These are phyloP conservation scores for Pandemis cinnamomeana DNA, from an alignment of 2,888 invertebrate species.

Conservation along the genomic window DNA sequence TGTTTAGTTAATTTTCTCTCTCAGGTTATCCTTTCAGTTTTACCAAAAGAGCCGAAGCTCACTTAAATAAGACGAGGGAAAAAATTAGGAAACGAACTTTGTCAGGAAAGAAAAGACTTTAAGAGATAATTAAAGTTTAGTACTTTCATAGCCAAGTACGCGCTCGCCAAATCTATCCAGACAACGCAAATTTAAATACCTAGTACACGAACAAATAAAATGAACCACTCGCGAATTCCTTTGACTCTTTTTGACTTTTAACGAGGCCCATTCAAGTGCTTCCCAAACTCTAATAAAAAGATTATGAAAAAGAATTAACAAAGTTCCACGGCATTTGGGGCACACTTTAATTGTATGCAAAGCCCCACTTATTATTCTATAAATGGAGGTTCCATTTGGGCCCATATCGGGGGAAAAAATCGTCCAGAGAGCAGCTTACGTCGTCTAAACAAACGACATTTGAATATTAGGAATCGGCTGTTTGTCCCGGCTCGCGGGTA, in stretches of 20 bases:
- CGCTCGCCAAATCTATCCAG: background rate
- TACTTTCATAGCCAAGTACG: background rate
- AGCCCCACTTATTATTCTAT: conserved; percentile 72
- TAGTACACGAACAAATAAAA: conserved; percentile 72
- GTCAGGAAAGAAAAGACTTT: too few species aligned
- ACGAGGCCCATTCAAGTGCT: conserved; percentile 73
- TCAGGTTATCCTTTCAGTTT: too few species aligned
- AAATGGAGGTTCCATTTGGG: conserved; percentile 59
- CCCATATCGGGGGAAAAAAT: conserved; percentile 51
- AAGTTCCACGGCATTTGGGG: conserved; percentile 53
- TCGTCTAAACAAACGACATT: conserved; percentile 56
- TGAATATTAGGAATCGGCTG: conserved; percentile 54
- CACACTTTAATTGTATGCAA: conserved; percentile 68
- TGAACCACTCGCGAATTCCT: conserved; percentile 64
- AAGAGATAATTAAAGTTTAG: too few species aligned
- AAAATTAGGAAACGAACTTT: too few species aligned
- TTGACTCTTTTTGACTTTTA: conserved; percentile 74
- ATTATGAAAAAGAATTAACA: conserved; percentile 73
- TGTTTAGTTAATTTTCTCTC: too few species aligned
- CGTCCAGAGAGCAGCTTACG: conserved; percentile 51
- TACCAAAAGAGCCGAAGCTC: too few species aligned
- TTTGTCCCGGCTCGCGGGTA: conserved; percentile 44
- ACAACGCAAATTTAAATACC: conserved; percentile 33
- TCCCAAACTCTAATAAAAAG: conserved; percentile 77
- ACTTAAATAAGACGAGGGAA: too few species aligned